A percentile compares a stretch with the other conserved stretches of the same genome.
These are phyloP conservation scores for Acanthopleura granulata DNA, from an alignment of 2,888 invertebrate genomes.

Conservation along the genomic window DNA sequence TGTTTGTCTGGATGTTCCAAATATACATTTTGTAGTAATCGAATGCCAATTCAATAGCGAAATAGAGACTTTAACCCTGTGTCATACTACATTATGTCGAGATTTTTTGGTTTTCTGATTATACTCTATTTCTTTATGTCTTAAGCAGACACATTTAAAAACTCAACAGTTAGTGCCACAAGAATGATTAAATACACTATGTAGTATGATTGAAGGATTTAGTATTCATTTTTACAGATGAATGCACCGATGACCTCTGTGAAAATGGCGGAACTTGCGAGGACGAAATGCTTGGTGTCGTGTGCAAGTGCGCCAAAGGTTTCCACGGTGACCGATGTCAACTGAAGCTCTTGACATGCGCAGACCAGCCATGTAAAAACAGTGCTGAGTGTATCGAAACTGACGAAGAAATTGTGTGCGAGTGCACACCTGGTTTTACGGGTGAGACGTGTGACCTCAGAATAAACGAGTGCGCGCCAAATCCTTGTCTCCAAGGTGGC, in stretches of 20 bases:
- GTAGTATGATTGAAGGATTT: too few species aligned
- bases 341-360: not conserved
- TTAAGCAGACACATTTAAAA: too few species aligned
- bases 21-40: too few species aligned
- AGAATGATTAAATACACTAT: too few species aligned
- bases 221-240: not conserved
- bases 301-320: not conserved
- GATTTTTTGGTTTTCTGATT: too few species aligned
- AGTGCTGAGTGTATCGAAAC: not conserved
- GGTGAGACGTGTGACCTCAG: not conserved
- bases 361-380: not conserved
- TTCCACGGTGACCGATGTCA: constrained; percentile 7
- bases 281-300: constrained; percentile 9
- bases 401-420: not conserved
- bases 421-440: not conserved
- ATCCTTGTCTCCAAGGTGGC: not conserved
- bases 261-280: constrained; percentile 13
- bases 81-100: too few species aligned
- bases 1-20: too few species aligned
- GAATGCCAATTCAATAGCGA: too few species aligned
- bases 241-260: not conserved
- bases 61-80: too few species aligned
- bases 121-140: too few species aligned
- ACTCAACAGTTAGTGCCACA: too few species aligned
- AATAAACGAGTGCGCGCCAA: not conserved